Base-by-base conservation (phyloP, 2,113 vertebrate genomes). In the Dicaeum eximium region DNA sequence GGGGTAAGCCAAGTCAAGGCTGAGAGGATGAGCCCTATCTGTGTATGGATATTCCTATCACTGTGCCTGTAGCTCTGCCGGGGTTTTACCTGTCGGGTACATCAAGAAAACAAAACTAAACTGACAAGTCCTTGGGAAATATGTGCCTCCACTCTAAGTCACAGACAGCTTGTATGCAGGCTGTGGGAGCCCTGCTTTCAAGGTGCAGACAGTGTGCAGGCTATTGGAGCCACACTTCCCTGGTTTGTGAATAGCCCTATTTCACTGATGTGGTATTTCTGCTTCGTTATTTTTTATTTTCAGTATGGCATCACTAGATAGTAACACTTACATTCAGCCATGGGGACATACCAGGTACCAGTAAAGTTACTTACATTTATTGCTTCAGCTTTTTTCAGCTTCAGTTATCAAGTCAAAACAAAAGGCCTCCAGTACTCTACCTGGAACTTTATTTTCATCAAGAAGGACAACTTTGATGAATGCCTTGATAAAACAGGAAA, bases 401-500 rank as follows among this genome's bases (percentile, higher is more conserved):
- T 35, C 42, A 48, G 13, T 64, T 80, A 80, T 51, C 83, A 84
- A 70, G 58, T 70, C 64, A 92, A 83, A 94, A 73, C 73, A 94
- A 70, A 91, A 93, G 51, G 23, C 31, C 48, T 81, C 37, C 60
- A 65, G 44, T 58, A 58, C 37, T 92, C 44, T 90, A 95, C 87
- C 88, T 96, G 69, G n/a, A 60, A 79, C 83, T 75, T 92, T 83
- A 62, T 78, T 95, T 97, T 89, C 80, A 35, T 85, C 64, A 31
- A 90, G 48, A 86, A 94, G 38, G 71, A 74, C 51, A 48, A 24
- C 84, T 96, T 86, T 93, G 92, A 88, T 90, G 30, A 91, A 97
- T 88, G 69, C 57, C 73, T 64, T 93, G 85, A 91, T 95, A 86
- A 90, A 96, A 92, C 88, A 97, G 95, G 92, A 97, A 96, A 80